A percentile compares a stretch with the other conserved stretches of the same genome.
These are phyloP conservation scores for Plagodis dolabraria DNA, from an alignment of 2,888 invertebrate species.

Conservation along the genomic window DNA sequence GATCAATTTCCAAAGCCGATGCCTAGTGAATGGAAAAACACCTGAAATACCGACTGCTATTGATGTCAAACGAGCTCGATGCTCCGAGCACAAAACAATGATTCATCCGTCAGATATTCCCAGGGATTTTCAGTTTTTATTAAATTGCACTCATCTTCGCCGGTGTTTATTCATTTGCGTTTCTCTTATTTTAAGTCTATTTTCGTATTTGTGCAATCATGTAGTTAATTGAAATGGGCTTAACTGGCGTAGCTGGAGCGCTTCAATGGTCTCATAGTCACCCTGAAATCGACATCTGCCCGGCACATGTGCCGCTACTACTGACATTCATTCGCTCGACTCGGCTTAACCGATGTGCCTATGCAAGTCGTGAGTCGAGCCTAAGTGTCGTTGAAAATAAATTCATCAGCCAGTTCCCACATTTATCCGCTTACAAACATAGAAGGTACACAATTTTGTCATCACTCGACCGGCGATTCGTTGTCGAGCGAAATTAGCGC, in stretches of 20 bases:
- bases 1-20: slow-evolving; percentile 29
- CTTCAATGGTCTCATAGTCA: slow-evolving; percentile 50
- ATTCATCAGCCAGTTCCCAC: slow-evolving; percentile 29
- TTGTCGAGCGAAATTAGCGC: slow-evolving; percentile 70
- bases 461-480: slow-evolving; percentile 57
- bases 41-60: slow-evolving; percentile 34
- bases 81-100: slow-evolving; percentile 38
- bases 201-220: slow-evolving; percentile 36
- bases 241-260: slow-evolving; percentile 41
- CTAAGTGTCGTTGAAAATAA: slow-evolving; percentile 27
- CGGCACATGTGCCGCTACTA: slow-evolving; percentile 54
- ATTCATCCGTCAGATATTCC: slow-evolving; percentile 32
- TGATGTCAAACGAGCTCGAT: slow-evolving; percentile 37
- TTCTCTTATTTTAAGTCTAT: slow-evolving; percentile 16
- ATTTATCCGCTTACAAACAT: slow-evolving; percentile 28
- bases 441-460: slow-evolving; percentile 50
- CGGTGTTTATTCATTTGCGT: slow-evolving; percentile 27
- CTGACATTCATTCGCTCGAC: slow-evolving; percentile 49
- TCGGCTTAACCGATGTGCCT: slow-evolving; percentile 38
- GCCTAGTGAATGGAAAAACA: slow-evolving; percentile 29
- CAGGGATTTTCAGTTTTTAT: slow-evolving; percentile 30
- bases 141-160: slow-evolving; percentile 28
- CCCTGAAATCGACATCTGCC: slow-evolving; percentile 61
- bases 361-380: slow-evolving; percentile 20
- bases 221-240: slow-evolving; percentile 41